Conservation (phyloP, 2,888 invertebrate genomes). For the Aleiodes leptofemur region DNA sequence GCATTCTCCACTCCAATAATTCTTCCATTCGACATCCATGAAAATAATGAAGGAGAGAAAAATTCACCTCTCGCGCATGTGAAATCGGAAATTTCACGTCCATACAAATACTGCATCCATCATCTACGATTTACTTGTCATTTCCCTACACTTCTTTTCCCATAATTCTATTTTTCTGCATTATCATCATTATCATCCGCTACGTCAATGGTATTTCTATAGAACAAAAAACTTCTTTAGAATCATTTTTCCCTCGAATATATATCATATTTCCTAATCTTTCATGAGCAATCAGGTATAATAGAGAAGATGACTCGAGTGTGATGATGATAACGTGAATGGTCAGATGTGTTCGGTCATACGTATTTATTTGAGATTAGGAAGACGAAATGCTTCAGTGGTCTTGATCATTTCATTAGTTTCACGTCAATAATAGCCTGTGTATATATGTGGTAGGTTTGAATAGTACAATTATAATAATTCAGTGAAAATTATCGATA, state of each 20-base stretch:
- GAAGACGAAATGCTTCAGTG: slow-evolving; percentile 29
- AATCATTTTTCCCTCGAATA: slow-evolving; percentile 5
- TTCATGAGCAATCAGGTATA: slow-evolving; percentile 18
- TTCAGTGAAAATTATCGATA: background rate
- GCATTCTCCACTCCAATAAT: no score
- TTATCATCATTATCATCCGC: background rate
- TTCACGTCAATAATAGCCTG: slow-evolving; percentile 7
- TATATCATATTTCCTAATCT: background rate
- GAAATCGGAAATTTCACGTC: no score
- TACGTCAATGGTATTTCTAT: background rate
- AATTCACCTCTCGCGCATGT: no score
- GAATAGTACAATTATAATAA: slow-evolving; percentile 23
- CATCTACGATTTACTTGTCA: slow-evolving; percentile 13
- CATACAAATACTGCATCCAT: slow-evolving; percentile 8
- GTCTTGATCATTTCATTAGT: slow-evolving; percentile 1
- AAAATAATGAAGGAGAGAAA: no score
- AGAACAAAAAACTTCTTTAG: background rate
- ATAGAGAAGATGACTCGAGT: slow-evolving; percentile 72
- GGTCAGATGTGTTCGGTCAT: slow-evolving; percentile 64
- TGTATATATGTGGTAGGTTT: background rate
- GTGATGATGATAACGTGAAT: slow-evolving; percentile 71
- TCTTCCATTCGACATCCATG: no score
- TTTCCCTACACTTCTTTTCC: background rate
- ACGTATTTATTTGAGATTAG: slow-evolving; percentile 53
- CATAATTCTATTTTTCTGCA: slow-evolving; percentile 5